Conservation (phyloP, 2,888 invertebrate genomes). For the Metalampra italica region DNA sequence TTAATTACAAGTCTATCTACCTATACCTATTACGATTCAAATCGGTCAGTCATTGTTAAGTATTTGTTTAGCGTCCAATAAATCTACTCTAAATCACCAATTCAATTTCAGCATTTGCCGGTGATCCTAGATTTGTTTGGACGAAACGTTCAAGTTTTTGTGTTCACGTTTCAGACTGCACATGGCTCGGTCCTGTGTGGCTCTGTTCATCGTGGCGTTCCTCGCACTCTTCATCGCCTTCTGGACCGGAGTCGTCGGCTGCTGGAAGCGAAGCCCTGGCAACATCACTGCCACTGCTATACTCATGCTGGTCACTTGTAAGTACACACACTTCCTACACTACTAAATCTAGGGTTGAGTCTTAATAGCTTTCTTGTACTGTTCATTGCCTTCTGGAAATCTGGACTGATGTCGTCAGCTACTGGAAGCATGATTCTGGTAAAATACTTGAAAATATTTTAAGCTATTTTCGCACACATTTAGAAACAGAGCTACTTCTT, state of each 20-base stretch:
- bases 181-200: conserved; percentile 96
- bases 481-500: no score
- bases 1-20: no score
- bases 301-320: conserved; percentile 91
- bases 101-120: no score
- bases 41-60: no score
- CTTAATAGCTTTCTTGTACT: conserved; percentile 89
- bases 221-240: conserved; percentile 95
- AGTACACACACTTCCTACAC: conserved; percentile 46
- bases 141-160: not conserved
- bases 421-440: conserved; percentile 96
- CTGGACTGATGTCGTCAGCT: conserved; percentile 93
- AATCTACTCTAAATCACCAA: no score
- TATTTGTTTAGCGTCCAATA: no score
- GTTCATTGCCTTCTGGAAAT: conserved; percentile 91
- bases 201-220: conserved; percentile 95
- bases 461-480: no score
- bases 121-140: no score
- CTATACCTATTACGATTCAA: no score
- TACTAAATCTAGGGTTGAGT: no score
- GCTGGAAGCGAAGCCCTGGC: conserved; percentile 96
- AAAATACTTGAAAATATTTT: conserved; percentile 81
- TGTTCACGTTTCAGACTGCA: conserved; percentile 74
- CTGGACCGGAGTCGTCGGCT: conserved; percentile 97
- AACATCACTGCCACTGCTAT: conserved; percentile 96